Percentiles rank a stretch among this genome's conserved stretches.
Conservation (phyloP, 2,888 invertebrate species). For the Eilema griseolum region DNA sequence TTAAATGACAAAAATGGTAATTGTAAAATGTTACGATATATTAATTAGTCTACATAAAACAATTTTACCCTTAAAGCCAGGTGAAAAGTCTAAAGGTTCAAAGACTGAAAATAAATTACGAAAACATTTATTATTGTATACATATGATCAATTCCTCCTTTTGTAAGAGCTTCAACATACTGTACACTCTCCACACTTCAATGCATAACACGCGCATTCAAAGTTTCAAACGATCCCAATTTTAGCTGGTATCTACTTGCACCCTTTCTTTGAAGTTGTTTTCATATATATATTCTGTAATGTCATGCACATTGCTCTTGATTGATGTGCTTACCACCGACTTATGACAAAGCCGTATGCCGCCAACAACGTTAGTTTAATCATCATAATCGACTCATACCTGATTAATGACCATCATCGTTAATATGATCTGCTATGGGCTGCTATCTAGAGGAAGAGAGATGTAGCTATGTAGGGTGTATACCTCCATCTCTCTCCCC, state of each 20-base stretch:
- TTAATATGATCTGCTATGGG: too few relatives aligned
- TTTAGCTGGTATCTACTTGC: constrained; percentile 43
- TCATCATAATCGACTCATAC: constrained; percentile 21
- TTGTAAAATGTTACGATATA: too few relatives aligned
- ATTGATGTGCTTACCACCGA: constrained; percentile 44
- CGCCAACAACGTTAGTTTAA: not conserved
- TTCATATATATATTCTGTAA: constrained; percentile 40
- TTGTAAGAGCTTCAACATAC: not conserved
- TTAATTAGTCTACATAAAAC: too few relatives aligned
- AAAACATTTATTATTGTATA: not conserved
- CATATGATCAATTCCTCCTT: not conserved
- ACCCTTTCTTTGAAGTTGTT: constrained; percentile 46
- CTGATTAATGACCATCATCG: not conserved
- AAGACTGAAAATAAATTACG: not conserved
- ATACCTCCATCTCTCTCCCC: too few relatives aligned
- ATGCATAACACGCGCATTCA: constrained; percentile 27
- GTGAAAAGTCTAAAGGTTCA: not conserved
- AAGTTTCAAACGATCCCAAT: constrained; percentile 42
- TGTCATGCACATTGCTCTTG: constrained; percentile 40
- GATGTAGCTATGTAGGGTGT: too few relatives aligned
- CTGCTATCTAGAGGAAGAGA: too few relatives aligned
- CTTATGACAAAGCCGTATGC: constrained; percentile 27
- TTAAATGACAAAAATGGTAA: too few relatives aligned
- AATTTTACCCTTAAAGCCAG: too few relatives aligned
- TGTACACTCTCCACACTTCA: too few relatives aligned